Conservation (phyloP, 2,888 invertebrate genomes). For the Drosophila stalkeri region DNA sequence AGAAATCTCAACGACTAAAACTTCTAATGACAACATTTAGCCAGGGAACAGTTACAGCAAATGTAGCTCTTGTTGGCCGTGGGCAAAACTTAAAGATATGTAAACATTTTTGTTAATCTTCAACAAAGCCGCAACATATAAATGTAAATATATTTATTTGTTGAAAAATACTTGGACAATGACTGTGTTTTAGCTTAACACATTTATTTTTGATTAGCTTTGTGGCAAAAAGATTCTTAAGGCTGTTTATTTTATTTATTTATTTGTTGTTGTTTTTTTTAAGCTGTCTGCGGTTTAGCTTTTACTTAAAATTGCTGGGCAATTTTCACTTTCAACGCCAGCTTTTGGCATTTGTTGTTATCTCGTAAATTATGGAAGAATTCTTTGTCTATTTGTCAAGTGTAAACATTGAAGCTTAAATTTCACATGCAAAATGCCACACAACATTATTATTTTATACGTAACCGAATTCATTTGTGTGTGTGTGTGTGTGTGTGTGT, state of each 20-base stretch:
- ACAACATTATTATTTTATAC: conserved; percentile 9
- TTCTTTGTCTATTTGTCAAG: conserved; percentile 18
- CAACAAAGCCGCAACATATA: conserved; percentile 21
- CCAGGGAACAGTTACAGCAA: conserved; percentile 13
- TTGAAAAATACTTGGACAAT: conserved; percentile 35
- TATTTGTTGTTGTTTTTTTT: conserved; percentile 16
- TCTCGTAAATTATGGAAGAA: conserved; percentile 51
- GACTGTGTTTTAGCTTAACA: conserved; percentile 15
- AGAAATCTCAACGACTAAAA: conserved; percentile 32
- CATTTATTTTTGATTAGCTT: conserved; percentile 38
- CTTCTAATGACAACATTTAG: conserved; percentile 27
- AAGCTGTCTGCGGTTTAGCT: conserved; percentile 13
- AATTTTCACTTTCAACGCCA: conserved; percentile 60
- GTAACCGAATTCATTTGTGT: not conserved
- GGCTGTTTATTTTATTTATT: not conserved
- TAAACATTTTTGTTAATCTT: conserved; percentile 57
- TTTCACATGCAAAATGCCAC: conserved; percentile 14
- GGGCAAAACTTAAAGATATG: conserved; percentile 36
- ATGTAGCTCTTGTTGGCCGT: conserved; percentile 16
- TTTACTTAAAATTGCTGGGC: conserved; percentile 6
- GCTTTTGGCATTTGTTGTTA: conserved; percentile 35
- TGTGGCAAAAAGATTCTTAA: conserved; percentile 18
- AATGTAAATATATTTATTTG: conserved; percentile 12
- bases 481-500: conserved; percentile 16
- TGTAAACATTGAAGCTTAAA: conserved; percentile 32